Evolutionary conservation across 2,797 vertebrate genomes (phyloP).

Genomic region (Rhodeus uyekii): DNA sequence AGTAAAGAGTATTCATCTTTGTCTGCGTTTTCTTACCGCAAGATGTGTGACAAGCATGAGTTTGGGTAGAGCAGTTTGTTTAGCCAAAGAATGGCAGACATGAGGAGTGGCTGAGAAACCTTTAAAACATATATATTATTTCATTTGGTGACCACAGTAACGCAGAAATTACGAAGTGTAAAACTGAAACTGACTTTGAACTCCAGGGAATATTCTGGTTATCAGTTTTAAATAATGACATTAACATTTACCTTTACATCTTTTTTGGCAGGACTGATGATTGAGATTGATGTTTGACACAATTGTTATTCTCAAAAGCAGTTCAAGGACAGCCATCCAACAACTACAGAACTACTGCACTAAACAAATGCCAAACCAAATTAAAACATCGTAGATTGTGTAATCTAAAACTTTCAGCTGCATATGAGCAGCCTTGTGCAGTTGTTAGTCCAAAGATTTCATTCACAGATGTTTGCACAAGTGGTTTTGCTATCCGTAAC

Average conservation of each 20-base stretch:
- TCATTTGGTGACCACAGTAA: neutral
- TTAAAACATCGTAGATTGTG: conserved; percentile 26
- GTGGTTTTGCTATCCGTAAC: conserved; percentile 54
- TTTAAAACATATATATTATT: too few species aligned
- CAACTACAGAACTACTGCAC: neutral
- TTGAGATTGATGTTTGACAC: conserved; percentile 19
- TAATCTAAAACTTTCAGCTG: neutral
- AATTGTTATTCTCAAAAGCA: conserved; percentile 6
- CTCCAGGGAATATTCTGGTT: too few species aligned
- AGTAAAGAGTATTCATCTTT: too few species aligned
- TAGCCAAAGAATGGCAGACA: neutral
- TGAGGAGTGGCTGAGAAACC: neutral
- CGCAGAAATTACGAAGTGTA: too few species aligned
- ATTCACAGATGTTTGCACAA: conserved; percentile 62
- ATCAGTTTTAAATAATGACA: neutral
- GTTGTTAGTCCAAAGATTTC: conserved; percentile 48
- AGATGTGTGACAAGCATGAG: too few species aligned
- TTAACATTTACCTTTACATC: neutral
- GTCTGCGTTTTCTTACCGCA: too few species aligned
- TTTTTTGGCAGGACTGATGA: neutral
- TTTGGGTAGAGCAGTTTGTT: too few species aligned
- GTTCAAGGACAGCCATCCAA: neutral
- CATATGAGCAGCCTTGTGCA: conserved; percentile 27
- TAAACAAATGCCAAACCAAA: conserved; percentile 30
- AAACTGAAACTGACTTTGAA: too few species aligned